phyloP scores from a whole-genome alignment of 1,140 invertebrate species.

The Leptinotarsa lineolata region DNA sequence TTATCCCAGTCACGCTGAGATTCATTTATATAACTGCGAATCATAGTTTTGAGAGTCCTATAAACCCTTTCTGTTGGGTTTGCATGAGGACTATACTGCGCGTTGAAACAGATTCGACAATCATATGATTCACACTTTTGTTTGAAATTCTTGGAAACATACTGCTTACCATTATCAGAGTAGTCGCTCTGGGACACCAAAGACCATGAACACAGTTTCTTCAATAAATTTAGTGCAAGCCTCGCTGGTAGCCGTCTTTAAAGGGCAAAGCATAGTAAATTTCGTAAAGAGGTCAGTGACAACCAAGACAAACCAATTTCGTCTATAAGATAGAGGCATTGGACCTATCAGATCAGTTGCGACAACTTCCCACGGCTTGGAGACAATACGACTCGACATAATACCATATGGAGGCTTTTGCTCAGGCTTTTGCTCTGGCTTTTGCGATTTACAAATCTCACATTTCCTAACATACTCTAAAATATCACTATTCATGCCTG shows the following conservation, averaged over 20 bases:
- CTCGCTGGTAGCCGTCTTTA: constrained; percentile 21
- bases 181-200: constrained; percentile 30
- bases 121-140: no score
- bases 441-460: background rate
- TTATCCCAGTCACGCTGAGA: constrained; percentile 29
- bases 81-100: constrained; percentile 26
- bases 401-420: background rate
- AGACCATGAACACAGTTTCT: constrained; percentile 33
- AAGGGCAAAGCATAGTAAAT: constrained; percentile 29
- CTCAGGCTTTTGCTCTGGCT: background rate
- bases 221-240: constrained; percentile 8
- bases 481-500: constrained; percentile 14
- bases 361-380: constrained; percentile 29
- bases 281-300: constrained; percentile 34
- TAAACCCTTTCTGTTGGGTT: constrained; percentile 34
- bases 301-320: constrained; percentile 27
- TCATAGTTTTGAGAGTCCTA: constrained; percentile 22
- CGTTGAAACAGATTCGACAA: no score
- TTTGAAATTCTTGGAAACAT: constrained; percentile 11
- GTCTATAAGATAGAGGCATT: background rate
- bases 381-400: background rate
- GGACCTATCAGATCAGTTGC: constrained; percentile 25
- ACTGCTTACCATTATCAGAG: constrained; percentile 28
- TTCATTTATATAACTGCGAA: constrained; percentile 29
- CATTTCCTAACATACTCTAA: constrained; percentile 7